Evolutionary conservation across 53 echinoderm and acorn worm species (phyloP).

Genomic region (Zoroaster sp.): DNA sequence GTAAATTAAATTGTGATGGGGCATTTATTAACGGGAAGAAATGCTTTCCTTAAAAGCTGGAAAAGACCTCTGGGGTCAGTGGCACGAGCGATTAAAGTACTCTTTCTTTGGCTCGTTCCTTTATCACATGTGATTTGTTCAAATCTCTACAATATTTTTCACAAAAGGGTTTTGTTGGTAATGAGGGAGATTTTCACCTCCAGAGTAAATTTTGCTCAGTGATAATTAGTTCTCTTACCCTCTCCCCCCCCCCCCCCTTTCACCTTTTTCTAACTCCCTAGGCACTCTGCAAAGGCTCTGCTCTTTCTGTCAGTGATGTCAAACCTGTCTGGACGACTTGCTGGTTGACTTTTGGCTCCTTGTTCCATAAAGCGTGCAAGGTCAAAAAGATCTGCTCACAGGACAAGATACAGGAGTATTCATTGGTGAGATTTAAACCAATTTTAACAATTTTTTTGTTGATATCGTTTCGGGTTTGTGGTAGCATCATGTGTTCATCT

Average conservation of each 20-base stretch:
- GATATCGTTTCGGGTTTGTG: background rate
- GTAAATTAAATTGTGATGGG: no score
- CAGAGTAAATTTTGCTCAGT: no score
- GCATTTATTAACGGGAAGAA: no score
- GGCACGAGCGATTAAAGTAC: no score
- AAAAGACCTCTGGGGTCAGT: no score
- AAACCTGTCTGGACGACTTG: slow-evolving; percentile 50
- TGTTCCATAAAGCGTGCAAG: slow-evolving; percentile 78
- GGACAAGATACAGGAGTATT: slow-evolving; percentile 22
- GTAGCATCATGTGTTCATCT: no score
- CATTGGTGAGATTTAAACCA: background rate
- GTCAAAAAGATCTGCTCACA: slow-evolving; percentile 23
- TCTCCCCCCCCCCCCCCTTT: background rate
- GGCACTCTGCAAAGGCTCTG: slow-evolving; percentile 60
- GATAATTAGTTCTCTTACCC: background rate
- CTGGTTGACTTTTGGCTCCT: slow-evolving; percentile 72
- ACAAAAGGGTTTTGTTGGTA: no score
- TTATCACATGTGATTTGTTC: no score
- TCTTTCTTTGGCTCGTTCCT: no score
- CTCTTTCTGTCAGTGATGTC: background rate
- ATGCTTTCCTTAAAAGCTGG: no score
- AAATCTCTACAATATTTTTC: no score
- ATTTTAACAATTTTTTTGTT: background rate
- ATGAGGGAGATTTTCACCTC: no score
- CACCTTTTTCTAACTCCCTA: background rate